phyloP scores from a whole-genome alignment of 2,888 invertebrate genomes.

The Ceriagrion tenellum region DNA sequence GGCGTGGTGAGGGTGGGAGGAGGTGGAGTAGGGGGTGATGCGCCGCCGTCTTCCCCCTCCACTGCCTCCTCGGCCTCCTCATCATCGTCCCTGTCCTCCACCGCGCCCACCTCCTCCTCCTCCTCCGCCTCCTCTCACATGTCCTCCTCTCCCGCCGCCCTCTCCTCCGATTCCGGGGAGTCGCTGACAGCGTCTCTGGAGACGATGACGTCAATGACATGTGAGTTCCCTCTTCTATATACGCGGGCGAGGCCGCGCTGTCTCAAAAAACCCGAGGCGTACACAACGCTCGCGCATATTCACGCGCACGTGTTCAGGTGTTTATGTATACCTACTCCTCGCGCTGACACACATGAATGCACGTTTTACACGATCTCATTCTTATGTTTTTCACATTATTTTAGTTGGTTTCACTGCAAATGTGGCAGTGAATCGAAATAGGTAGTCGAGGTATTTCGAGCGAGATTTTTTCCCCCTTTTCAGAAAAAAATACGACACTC shows the following conservation, averaged over 20 bases:
- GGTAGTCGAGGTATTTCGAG: too few relatives aligned
- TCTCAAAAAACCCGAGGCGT: conserved; percentile 72
- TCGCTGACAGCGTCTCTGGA: conserved; percentile 34
- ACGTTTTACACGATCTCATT: too few relatives aligned
- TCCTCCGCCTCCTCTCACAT: background rate
- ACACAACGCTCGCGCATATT: background rate
- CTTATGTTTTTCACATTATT: too few relatives aligned
- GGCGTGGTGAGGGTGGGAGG: background rate
- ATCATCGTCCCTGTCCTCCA: conserved; percentile 53
- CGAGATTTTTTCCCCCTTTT: too few relatives aligned
- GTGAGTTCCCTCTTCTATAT: background rate
- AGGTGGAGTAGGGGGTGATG: background rate
- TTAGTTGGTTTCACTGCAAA: too few relatives aligned
- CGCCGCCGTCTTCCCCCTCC: conserved; percentile 29
- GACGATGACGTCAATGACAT: conserved; percentile 35
- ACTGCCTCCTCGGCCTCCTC: conserved; percentile 65
- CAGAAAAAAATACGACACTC: too few relatives aligned
- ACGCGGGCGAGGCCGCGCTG: conserved; percentile 69
- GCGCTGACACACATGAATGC: too few relatives aligned
- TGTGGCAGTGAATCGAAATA: too few relatives aligned
- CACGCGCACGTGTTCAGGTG: background rate
- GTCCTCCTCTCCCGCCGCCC: conserved; percentile 53
- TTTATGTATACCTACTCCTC: background rate
- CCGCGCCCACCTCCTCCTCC: background rate
- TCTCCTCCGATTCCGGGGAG: conserved; percentile 56